Percentiles rank a stretch among this genome's conserved stretches.
These are phyloP conservation scores for Fistularia commersonii DNA, from an alignment of 2,797 vertebrate genomes.

Conservation along the genomic window DNA sequence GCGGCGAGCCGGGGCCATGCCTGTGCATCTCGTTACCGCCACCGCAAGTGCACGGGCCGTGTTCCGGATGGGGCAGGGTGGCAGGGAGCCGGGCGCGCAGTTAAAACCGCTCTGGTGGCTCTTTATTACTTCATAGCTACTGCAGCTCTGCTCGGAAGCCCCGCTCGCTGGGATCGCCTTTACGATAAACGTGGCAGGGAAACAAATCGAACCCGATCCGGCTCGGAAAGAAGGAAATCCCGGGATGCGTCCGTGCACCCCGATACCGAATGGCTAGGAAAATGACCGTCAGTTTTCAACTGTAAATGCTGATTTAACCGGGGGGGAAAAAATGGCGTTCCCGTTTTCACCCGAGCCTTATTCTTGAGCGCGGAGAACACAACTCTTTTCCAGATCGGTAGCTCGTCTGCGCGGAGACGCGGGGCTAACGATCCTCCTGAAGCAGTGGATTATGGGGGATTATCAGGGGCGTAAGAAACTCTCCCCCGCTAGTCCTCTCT, in stretches of 20 bases:
- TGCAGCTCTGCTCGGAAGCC: too few species aligned
- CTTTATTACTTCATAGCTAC: conserved; percentile 24
- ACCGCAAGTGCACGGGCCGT: conserved; percentile 55
- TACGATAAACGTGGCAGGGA: background rate
- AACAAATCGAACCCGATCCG: too few species aligned
- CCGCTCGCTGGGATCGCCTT: too few species aligned
- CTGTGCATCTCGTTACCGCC: conserved; percentile 54
- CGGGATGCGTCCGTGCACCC: too few species aligned
- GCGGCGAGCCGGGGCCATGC: conserved; percentile 38
- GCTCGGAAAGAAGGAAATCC: too few species aligned
- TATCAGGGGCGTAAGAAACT: conserved; percentile 61
- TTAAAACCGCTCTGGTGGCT: conserved; percentile 13
- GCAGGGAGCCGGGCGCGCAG: conserved; percentile 4
- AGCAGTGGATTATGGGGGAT: conserved; percentile 72
- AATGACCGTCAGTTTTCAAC: too few species aligned
- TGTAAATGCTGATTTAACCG: too few species aligned
- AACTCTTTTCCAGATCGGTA: conserved; percentile 49
- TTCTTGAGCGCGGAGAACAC: conserved; percentile 38
- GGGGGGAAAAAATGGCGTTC: too few species aligned
- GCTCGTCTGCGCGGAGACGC: conserved; percentile 42
- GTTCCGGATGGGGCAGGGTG: conserved; percentile 23
- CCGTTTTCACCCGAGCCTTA: conserved; percentile 3
- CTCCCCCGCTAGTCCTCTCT: conserved; percentile 38
- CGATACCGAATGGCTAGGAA: too few species aligned
- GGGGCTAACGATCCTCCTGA: conserved; percentile 55